These are phyloP conservation scores for Protobothrops flavoviridis DNA, from an alignment of 2,113 vertebrate species.

Conservation along the genomic window DNA sequence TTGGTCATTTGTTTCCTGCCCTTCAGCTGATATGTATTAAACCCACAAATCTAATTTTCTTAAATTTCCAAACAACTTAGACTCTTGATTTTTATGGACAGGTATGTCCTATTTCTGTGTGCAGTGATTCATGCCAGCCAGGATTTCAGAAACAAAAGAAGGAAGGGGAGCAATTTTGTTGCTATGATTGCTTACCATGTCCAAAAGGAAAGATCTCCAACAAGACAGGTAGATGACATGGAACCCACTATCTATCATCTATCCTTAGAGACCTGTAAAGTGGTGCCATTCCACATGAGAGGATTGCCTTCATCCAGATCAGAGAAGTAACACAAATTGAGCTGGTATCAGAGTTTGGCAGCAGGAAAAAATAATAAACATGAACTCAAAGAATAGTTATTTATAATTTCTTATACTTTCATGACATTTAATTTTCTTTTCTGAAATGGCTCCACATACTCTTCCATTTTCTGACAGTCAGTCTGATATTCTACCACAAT, in stretches of 20 bases:
- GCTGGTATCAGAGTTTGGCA: background rate
- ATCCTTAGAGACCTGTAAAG: background rate
- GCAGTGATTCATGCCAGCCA: background rate
- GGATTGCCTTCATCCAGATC: background rate
- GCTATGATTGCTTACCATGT: background rate
- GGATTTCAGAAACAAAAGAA: background rate
- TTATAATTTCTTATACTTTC: too few species aligned
- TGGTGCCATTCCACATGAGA: background rate
- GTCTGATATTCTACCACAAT: too few species aligned
- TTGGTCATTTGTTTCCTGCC: too few species aligned
- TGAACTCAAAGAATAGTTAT: background rate
- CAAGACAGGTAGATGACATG: background rate
- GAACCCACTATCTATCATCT: background rate
- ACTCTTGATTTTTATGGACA: background rate
- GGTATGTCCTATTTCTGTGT: background rate
- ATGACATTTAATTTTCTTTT: too few species aligned
- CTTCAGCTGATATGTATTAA: too few species aligned
- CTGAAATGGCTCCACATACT: too few species aligned
- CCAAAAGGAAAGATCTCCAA: constrained; percentile 16
- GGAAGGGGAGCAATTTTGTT: constrained; percentile 9
- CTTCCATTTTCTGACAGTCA: too few species aligned
- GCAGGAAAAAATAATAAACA: background rate
- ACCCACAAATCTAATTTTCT: too few species aligned
- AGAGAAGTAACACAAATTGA: background rate
- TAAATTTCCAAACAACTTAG: background rate